Percentiles rank a stretch among this genome's conserved stretches.
Evolutionary conservation across 2,888 invertebrate species (phyloP).

Genomic region (Eretmocerus hayati): DNA sequence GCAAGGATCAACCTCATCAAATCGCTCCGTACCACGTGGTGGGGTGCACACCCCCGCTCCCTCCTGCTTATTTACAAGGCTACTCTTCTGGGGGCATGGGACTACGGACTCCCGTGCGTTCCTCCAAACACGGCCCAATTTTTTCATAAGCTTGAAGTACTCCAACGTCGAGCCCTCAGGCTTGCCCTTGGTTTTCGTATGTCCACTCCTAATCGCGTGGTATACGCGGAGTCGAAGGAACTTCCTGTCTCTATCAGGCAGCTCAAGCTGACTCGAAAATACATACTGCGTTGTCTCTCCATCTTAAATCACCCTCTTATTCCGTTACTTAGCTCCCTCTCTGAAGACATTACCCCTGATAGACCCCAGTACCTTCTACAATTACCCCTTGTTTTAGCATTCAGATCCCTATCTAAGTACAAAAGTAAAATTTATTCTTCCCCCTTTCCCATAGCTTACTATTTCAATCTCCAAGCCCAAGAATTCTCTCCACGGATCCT

Average conservation of each 20-base stretch:
- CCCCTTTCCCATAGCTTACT: not conserved
- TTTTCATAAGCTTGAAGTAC: not conserved
- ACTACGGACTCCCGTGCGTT: not conserved
- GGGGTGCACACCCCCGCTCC: not conserved
- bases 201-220: conserved; percentile 4
- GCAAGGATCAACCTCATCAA: not conserved
- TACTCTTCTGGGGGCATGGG: not conserved
- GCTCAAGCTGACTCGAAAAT: not conserved
- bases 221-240: not conserved
- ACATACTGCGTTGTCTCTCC: not conserved
- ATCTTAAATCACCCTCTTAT: not conserved
- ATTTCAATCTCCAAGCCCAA: not conserved
- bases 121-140: not conserved
- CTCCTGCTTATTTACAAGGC: not conserved
- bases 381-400: not conserved
- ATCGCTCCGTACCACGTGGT: not conserved
- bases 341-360: no score
- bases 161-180: not conserved
- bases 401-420: not conserved
- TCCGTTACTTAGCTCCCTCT: not conserved
- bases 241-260: not conserved
- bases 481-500: not conserved
- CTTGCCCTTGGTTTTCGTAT: not conserved
- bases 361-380: not conserved
- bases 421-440: not conserved